A percentile compares a stretch with the other conserved stretches of the same genome.
phyloP scores from a whole-genome alignment of 2,113 vertebrate genomes.

The Clarias batrachus region DNA sequence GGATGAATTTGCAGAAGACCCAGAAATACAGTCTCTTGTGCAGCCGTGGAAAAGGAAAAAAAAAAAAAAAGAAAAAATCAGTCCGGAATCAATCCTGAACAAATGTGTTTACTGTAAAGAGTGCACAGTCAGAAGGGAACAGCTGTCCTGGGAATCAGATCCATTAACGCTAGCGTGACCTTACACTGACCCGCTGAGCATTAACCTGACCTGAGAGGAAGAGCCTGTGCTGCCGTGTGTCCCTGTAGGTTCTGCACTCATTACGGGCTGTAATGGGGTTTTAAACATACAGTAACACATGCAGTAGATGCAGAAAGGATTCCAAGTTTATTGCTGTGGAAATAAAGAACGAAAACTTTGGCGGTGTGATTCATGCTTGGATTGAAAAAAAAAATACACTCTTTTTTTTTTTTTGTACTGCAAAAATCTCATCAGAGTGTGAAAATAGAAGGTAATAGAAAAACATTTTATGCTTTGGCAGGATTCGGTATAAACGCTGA shows the following conservation, averaged over 20 bases:
- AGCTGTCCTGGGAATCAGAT: conserved; percentile 14
- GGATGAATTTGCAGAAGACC: neutral
- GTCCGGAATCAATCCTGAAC: neutral
- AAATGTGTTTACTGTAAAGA: conserved; percentile 41
- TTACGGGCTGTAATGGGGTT: conserved; percentile 34
- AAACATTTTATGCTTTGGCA: neutral
- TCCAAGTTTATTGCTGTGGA: neutral
- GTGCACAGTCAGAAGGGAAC: neutral
- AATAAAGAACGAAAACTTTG: neutral
- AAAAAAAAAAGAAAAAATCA: neutral
- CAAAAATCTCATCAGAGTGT: conserved; percentile 5
- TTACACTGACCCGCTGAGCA: conserved; percentile 47
- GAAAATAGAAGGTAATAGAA: conserved; percentile 10
- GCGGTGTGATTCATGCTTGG: neutral
- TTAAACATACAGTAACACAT: neutral
- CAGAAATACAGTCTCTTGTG: neutral
- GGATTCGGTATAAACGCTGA: neutral
- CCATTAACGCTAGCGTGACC: conserved; percentile 7
- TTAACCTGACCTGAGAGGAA: conserved; percentile 35
- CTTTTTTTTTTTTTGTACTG: neutral
- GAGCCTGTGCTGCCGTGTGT: conserved; percentile 33
- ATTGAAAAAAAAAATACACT: no score
- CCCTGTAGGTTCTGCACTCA: conserved; percentile 48
- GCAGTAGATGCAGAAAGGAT: neutral
- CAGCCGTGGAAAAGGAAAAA: no score